These are phyloP conservation scores for Sphenopsis melanotis DNA, from an alignment of 2,797 vertebrate species.

Conservation along the genomic window DNA sequence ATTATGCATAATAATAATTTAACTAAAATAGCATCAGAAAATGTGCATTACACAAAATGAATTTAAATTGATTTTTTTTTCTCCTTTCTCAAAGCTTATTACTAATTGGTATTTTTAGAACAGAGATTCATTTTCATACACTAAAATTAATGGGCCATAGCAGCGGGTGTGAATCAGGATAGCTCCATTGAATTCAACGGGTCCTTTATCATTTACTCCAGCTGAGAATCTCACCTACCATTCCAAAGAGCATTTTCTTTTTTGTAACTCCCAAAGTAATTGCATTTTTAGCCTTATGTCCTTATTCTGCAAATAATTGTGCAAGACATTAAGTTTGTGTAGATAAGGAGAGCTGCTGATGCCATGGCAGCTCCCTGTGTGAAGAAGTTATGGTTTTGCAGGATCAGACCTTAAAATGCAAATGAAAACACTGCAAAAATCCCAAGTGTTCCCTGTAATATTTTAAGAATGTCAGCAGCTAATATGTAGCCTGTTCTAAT, in stretches of 20 bases:
- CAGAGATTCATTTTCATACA: conserved; percentile 62
- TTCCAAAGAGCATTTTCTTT: conserved; percentile 4
- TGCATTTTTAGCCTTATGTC: conserved; percentile 31
- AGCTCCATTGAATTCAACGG: not conserved
- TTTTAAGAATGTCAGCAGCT: not conserved
- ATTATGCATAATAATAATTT: conserved; percentile 59
- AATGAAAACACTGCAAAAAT: not conserved
- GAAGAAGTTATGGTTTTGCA: not conserved
- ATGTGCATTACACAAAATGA: conserved; percentile 53
- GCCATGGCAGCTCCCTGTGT: not conserved
- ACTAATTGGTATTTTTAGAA: conserved; percentile 67
- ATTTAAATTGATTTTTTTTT: conserved; percentile 63
- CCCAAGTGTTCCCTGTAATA: not conserved
- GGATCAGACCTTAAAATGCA: conserved; percentile 16
- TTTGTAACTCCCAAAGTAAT: conserved; percentile 31
- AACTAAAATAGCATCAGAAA: conserved; percentile 63
- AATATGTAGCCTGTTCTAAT: not conserved
- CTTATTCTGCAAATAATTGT: conserved; percentile 40
- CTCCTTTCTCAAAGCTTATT: conserved; percentile 52
- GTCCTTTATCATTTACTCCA: conserved; percentile 36
- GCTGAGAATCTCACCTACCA: conserved; percentile 35
- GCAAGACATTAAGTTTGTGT: conserved; percentile 47
- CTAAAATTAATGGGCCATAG: conserved; percentile 67
- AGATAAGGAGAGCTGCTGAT: not conserved
- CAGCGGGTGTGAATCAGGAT: conserved; percentile 28